Evolutionary conservation across 1,140 invertebrate genomes (phyloP), one percentile per base, ranked within the genome.

Genomic region (Fopius arisanus): DNA sequence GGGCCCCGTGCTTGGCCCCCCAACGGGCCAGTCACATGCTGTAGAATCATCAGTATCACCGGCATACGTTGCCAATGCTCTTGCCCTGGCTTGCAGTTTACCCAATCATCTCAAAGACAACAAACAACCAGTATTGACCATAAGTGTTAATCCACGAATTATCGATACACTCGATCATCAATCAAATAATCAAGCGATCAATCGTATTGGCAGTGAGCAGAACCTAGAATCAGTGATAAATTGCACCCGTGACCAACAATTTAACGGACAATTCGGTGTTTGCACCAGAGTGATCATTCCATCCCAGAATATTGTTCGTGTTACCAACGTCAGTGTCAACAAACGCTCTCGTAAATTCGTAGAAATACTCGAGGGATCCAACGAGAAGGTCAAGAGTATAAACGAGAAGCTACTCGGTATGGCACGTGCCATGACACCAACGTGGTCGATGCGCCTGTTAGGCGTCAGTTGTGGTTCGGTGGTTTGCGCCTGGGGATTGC

Each of bases 381-480:
- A 85, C 76, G 75, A 78, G 19, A 78, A 75, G 41, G 78, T 85
- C 70, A 81, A 81, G 73, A 77, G 82, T 68, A 80, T 85, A 59
- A 84, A 86, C 73, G 72, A 78, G 62, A 87, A 86, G 75, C 74
- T 86, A n/a, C 72, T 86, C 73, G 81, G 79, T 70, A 86, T 86
- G 82, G 80, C 83, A 59, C 84, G 82, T 65, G 83, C 80, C 67
- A 82, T 85, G 85, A 84, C 83, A 72, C 82, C 84, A 6, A 82
- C 79, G 54, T 86, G 85, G 83, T 86, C 84, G 65, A 78, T 86
- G 67, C 81, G 84, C 37, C 73, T 86, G 10, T 75, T 85, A 14
- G 82, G 84, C 77, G 83, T 86, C 41, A 86, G 86, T 79, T 87
- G 84, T 79, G 85, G 84, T 74, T 86, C 84, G 76, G 82, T 84